Evolutionary conservation across 2,888 invertebrate species (phyloP).

Genomic region (Thyatira batis): DNA sequence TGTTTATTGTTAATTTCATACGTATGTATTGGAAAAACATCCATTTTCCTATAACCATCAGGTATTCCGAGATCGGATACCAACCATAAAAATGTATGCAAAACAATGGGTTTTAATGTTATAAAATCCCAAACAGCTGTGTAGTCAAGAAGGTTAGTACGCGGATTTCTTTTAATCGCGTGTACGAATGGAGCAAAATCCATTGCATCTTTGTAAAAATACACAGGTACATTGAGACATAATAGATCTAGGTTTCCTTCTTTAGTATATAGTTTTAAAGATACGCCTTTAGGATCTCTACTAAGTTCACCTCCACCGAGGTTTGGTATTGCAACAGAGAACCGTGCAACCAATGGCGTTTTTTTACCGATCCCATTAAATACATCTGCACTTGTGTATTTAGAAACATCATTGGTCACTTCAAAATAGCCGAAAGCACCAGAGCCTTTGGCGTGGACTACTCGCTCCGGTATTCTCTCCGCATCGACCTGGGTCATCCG

Average conservation of each 20-base stretch:
- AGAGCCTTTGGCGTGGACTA: conserved; percentile 95
- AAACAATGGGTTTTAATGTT: conserved; percentile 88
- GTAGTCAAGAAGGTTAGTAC: conserved; percentile 89
- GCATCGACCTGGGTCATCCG: conserved; percentile 63
- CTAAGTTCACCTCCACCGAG: conserved; percentile 91
- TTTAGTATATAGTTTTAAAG: conserved; percentile 94
- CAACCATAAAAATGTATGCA: conserved; percentile 89
- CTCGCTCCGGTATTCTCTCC: conserved; percentile 95
- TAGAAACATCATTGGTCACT: conserved; percentile 90
- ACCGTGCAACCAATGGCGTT: conserved; percentile 88
- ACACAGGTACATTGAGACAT: conserved; percentile 92
- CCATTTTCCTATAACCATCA: conserved; percentile 94
- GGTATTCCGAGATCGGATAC: conserved; percentile 94
- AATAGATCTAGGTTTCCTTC: conserved; percentile 95
- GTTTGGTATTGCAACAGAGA: conserved; percentile 91
- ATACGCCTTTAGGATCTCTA: conserved; percentile 92
- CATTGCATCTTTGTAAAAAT: conserved; percentile 92
- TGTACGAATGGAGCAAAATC: conserved; percentile 93
- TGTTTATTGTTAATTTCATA: conserved; percentile 91
- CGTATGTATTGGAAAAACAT: conserved; percentile 94
- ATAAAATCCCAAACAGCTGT: conserved; percentile 95
- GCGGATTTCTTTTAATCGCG: conserved; percentile 95
- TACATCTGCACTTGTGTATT: conserved; percentile 88
- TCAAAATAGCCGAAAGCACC: conserved; percentile 92
- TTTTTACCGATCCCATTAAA: conserved; percentile 88